Percentiles rank a stretch among this genome's conserved stretches.
These are phyloP conservation scores for Hylia prasina DNA, from an alignment of 2,113 vertebrate genomes.

Conservation along the genomic window DNA sequence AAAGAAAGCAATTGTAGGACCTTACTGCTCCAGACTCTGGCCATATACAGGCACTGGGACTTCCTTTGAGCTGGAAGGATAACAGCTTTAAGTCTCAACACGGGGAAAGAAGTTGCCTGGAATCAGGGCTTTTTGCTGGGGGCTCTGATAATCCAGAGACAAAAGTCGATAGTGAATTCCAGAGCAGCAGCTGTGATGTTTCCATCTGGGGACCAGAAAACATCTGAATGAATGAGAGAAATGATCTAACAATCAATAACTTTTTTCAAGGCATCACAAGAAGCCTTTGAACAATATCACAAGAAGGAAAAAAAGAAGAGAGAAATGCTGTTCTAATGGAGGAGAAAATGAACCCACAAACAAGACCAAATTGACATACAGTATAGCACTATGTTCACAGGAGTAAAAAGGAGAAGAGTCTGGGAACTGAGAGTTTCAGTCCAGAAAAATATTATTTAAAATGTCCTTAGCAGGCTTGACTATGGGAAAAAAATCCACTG, in stretches of 20 bases:
- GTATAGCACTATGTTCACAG: conserved; percentile 3
- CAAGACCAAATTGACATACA: conserved; percentile 51
- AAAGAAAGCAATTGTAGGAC: not conserved
- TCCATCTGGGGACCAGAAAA: conserved; percentile 70
- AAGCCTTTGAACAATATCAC: conserved; percentile 69
- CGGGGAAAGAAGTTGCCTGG: not conserved
- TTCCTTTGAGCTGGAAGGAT: conserved; percentile 2
- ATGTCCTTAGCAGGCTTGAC: not conserved
- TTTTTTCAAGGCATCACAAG: conserved; percentile 68
- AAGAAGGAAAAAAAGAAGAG: not conserved
- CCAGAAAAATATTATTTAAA: not conserved
- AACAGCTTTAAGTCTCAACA: not conserved
- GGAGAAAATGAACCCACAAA: conserved; percentile 57
- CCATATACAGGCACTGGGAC: not conserved
- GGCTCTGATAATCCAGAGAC: conserved; percentile 61
- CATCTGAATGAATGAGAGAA: conserved; percentile 69
- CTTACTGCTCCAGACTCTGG: not conserved
- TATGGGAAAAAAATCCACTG: not conserved
- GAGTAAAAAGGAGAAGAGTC: conserved; percentile 9
- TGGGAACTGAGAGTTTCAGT: not conserved
- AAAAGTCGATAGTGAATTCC: conserved; percentile 62
- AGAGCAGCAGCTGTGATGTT: conserved; percentile 63
- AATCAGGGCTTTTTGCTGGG: conserved; percentile 26
- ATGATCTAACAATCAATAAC: conserved; percentile 69
- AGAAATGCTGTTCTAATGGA: conserved; percentile 61